phyloP scores from a whole-genome alignment of 2,888 invertebrate species.

The Tachina fera region DNA sequence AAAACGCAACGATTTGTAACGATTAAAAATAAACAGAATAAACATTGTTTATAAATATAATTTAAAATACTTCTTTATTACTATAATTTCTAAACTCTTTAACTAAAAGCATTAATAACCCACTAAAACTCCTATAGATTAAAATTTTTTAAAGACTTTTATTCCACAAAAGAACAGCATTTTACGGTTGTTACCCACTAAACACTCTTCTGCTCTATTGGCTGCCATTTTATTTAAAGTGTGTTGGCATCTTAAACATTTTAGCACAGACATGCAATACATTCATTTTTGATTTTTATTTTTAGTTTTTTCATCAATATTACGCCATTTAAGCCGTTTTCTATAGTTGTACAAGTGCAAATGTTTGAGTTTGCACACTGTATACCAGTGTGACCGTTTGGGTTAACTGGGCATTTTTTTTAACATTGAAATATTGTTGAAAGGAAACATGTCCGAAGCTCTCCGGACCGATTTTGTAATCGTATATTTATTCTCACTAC shows the following conservation, averaged over 20 bases:
- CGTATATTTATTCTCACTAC: no score
- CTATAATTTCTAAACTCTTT: not conserved
- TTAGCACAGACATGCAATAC: not conserved
- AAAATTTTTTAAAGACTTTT: constrained; percentile 1
- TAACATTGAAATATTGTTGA: no score
- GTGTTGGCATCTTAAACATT: not conserved
- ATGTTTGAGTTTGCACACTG: not conserved
- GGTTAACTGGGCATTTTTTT: no score
- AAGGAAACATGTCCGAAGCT: no score
- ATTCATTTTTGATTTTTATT: no score
- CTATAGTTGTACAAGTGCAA: not conserved
- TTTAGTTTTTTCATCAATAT: not conserved
- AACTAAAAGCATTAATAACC: not conserved
- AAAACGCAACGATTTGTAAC: no score
- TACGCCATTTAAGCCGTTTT: constrained; percentile 5
- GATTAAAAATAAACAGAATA: no score
- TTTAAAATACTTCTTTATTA: no score
- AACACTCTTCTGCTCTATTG: constrained; percentile 58
- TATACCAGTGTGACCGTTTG: no score
- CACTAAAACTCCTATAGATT: not conserved
- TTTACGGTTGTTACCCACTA: constrained; percentile 51
- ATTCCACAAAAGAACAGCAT: not conserved
- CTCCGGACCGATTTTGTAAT: no score
- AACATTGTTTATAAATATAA: no score
- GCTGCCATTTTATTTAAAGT: constrained; percentile 35